Evolutionary conservation across 2,888 invertebrate genomes (phyloP).

Genomic region (Agriopis marginaria): DNA sequence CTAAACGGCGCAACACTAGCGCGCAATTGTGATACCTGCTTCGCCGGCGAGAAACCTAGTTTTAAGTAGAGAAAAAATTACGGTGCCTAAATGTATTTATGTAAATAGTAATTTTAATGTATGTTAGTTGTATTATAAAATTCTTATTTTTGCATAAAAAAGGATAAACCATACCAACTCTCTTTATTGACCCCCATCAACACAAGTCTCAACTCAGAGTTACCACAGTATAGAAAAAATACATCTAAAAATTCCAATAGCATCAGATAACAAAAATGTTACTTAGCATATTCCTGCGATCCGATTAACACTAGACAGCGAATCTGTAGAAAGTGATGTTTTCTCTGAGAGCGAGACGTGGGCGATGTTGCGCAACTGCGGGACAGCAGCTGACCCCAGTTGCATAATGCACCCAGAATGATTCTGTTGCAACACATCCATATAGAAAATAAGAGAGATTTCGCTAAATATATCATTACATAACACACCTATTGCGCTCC

Average conservation of each 20-base stretch:
- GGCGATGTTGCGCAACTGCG: constrained; percentile 67
- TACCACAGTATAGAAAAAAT: constrained; percentile 2
- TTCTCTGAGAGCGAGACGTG: constrained; percentile 62
- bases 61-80: constrained; percentile 86
- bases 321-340: constrained; percentile 78
- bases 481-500: constrained; percentile 67
- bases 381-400: constrained; percentile 74
- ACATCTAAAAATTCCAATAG: constrained; percentile 14
- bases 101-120: constrained; percentile 87
- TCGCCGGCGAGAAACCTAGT: constrained; percentile 82
- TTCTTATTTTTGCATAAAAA: constrained; percentile 84
- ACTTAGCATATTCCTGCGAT: constrained; percentile 54
- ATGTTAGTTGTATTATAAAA: constrained; percentile 84
- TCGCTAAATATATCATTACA: constrained; percentile 77
- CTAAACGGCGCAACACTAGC: constrained; percentile 71
- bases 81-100: constrained; percentile 87
- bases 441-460: constrained; percentile 77
- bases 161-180: constrained; percentile 64
- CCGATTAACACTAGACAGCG: constrained; percentile 57
- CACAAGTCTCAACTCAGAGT: neutral
- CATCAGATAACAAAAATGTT: constrained; percentile 38
- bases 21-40: constrained; percentile 83
- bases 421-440: constrained; percentile 70
- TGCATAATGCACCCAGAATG: constrained; percentile 76
- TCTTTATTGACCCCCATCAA: constrained; percentile 37